A percentile compares a stretch with the other conserved stretches of the same genome.
These are phyloP conservation scores for Chaetorhynchus papuensis DNA, from an alignment of 2,113 vertebrate genomes.

Conservation along the genomic window DNA sequence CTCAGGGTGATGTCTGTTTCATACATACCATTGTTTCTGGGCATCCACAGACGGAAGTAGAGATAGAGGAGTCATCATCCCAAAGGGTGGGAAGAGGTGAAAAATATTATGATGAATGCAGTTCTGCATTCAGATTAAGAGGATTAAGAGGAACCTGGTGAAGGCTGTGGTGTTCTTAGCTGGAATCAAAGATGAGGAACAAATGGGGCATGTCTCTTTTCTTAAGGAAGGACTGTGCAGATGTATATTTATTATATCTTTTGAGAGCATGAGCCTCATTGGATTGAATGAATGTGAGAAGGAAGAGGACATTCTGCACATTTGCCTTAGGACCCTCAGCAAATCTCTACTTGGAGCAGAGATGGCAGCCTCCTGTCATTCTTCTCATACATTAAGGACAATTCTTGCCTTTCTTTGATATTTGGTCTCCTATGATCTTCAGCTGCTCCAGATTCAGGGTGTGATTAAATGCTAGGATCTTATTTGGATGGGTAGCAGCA, in stretches of 20 bases:
- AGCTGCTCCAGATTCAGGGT: not conserved
- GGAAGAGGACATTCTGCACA: not conserved
- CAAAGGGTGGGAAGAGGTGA: not conserved
- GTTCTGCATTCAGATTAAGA: not conserved
- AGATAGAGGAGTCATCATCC: not conserved
- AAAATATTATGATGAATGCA: not conserved
- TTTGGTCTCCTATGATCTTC: not conserved
- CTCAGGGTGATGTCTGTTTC: not conserved
- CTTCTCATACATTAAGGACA: not conserved
- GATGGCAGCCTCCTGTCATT: not conserved
- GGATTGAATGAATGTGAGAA: not conserved
- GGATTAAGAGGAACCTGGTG: not conserved
- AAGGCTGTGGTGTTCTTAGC: not conserved
- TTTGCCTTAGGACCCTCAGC: not conserved
- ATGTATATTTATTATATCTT: not conserved
- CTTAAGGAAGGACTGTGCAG: not conserved
- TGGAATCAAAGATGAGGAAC: not conserved
- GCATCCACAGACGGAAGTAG: not conserved
- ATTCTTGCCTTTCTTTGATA: not conserved
- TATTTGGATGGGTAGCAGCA: not conserved
- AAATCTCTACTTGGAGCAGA: not conserved
- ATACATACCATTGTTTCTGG: not conserved
- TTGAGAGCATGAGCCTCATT: not conserved
- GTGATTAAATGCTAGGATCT: not conserved
- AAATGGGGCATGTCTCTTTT: not conserved